A percentile compares a stretch with the other conserved stretches of the same genome.
phyloP scores from a whole-genome alignment of 2,797 vertebrate species.

The Malurus leucopterus region DNA sequence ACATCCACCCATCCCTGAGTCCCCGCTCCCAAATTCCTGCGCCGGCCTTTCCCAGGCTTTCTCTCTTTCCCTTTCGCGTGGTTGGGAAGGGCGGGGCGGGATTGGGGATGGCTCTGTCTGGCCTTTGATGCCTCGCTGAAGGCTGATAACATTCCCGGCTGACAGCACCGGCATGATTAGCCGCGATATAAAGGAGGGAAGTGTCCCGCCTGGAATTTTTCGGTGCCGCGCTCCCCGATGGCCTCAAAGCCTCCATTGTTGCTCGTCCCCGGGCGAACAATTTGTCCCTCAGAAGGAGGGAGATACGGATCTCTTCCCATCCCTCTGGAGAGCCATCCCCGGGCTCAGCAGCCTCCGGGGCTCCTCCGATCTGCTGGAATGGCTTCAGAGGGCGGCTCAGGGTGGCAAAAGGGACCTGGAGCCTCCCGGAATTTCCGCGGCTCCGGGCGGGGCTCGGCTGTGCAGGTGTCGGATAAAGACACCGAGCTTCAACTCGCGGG shows the following conservation, averaged over 20 bases:
- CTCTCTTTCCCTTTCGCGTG: background rate
- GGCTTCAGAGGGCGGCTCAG: background rate
- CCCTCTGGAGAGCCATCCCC: background rate
- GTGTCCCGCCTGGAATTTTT: background rate
- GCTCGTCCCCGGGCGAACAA: background rate
- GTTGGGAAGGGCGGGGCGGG: background rate
- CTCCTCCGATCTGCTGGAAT: background rate
- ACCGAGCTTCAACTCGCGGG: fast-evolving
- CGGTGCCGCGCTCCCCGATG: background rate
- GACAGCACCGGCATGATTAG: slow-evolving; percentile 6
- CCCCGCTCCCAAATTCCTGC: background rate
- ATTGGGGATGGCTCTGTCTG: background rate
- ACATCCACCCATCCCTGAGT: background rate
- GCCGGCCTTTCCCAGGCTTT: background rate
- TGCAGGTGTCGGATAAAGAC: background rate
- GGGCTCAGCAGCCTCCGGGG: background rate
- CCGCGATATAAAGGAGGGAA: background rate
- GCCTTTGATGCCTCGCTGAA: background rate
- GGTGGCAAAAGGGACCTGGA: background rate
- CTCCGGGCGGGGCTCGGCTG: fast-evolving
- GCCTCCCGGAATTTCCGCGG: background rate
- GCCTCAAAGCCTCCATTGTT: slow-evolving; percentile 47
- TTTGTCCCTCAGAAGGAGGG: background rate
- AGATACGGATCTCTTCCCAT: slow-evolving; percentile 5
- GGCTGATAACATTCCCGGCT: background rate